phyloP scores from a whole-genome alignment of 2,113 vertebrate genomes.

The Antennarius striatus region DNA sequence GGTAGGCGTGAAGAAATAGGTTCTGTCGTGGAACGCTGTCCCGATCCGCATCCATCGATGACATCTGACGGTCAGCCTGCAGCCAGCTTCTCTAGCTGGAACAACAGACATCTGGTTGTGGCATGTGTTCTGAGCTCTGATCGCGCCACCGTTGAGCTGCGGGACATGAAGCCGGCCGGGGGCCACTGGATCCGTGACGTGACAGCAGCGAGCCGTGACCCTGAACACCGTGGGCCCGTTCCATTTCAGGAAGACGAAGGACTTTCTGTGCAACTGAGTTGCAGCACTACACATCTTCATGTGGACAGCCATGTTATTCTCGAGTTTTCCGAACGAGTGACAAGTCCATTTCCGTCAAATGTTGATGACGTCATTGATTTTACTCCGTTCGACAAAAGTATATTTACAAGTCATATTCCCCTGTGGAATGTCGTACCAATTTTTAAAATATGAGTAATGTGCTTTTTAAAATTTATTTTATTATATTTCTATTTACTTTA shows the following conservation, averaged over 20 bases:
- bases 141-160: constrained; percentile 26
- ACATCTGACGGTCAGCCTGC: constrained; percentile 11
- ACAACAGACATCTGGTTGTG: neutral
- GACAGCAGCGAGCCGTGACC: neutral
- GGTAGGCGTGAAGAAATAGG: neutral
- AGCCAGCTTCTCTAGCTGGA: neutral
- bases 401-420: neutral
- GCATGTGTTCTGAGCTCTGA: constrained; percentile 11
- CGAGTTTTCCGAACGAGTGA: constrained; percentile 60
- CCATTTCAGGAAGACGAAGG: neutral
- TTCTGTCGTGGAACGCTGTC: constrained; percentile 3
- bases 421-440: too few species aligned
- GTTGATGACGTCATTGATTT: constrained; percentile 59
- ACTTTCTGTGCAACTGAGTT: constrained; percentile 40
- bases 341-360: constrained; percentile 38
- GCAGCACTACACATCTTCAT: constrained; percentile 63
- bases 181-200: neutral
- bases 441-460: too few species aligned
- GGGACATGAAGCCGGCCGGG: constrained; percentile 6
- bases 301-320: constrained; percentile 76
- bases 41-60: constrained; percentile 58
- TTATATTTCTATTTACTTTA: too few species aligned
- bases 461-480: too few species aligned
- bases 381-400: neutral
- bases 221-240: neutral